These are phyloP conservation scores for Dryobates pubescens DNA, from an alignment of 2,797 vertebrate species.

Conservation along the genomic window DNA sequence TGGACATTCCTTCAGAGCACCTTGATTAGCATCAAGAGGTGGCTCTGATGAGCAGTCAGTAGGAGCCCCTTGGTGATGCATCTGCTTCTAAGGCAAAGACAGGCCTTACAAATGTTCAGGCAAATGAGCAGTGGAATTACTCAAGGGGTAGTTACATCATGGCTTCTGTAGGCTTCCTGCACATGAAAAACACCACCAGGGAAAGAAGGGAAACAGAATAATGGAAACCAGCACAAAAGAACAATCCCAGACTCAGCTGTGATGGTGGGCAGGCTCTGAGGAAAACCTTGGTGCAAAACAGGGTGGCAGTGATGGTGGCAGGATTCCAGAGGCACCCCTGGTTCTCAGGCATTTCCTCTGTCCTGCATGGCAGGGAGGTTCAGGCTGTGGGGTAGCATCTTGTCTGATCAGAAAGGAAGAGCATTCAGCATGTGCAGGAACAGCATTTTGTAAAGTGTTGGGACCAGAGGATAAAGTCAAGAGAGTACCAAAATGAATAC, in stretches of 20 bases:
- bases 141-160: background rate
- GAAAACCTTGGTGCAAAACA: background rate
- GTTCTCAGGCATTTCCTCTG: background rate
- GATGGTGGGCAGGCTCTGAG: background rate
- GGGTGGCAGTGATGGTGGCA: background rate
- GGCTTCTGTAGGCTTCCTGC: background rate
- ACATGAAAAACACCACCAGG: background rate
- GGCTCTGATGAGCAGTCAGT: background rate
- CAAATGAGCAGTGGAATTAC: background rate
- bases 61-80: background rate
- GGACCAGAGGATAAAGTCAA: background rate
- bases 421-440: background rate
- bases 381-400: background rate
- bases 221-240: background rate
- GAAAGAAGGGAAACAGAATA: background rate
- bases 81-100: background rate
- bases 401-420: background rate
- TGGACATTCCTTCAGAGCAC: background rate
- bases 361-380: background rate
- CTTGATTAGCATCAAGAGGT: background rate
- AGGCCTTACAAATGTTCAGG: background rate
- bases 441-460: background rate
- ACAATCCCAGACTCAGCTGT: background rate
- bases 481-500: background rate
- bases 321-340: background rate